These are phyloP conservation scores for Tiliacea citrago DNA, from an alignment of 2,888 invertebrate genomes.

Conservation along the genomic window DNA sequence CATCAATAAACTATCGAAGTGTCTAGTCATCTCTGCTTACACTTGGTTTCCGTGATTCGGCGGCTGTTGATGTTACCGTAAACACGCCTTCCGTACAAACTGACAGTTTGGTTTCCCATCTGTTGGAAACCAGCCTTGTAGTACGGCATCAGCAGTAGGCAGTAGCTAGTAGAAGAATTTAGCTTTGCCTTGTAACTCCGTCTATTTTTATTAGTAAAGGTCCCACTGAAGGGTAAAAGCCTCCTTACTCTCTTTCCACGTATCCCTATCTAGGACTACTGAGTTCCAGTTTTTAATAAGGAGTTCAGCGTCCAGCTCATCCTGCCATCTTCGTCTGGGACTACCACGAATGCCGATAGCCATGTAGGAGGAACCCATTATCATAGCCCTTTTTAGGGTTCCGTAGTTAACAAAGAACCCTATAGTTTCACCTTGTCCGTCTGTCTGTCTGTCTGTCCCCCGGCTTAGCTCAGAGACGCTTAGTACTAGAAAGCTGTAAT, in stretches of 20 bases:
- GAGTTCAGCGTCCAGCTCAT: neutral
- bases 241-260: neutral
- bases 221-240: no score
- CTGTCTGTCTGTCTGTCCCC: no score
- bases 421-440: no score
- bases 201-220: no score
- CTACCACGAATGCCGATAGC: neutral
- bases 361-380: neutral
- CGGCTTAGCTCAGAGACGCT: no score
- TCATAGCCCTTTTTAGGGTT: neutral
- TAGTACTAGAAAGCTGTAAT: no score
- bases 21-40: conserved; percentile 22
- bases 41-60: conserved; percentile 19
- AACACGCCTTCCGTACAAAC: conserved; percentile 21
- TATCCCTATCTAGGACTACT: no score
- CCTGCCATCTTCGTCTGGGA: neutral
- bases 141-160: neutral
- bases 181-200: neutral
- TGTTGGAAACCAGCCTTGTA: neutral
- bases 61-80: conserved; percentile 14
- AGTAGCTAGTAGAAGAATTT: neutral
- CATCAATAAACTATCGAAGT: conserved; percentile 1
- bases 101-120: conserved; percentile 21
- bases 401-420: no score
- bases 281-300: neutral